Evolutionary conservation across 1,140 invertebrate genomes (phyloP).

Genomic region (Zeugodacus cucurbitae): DNA sequence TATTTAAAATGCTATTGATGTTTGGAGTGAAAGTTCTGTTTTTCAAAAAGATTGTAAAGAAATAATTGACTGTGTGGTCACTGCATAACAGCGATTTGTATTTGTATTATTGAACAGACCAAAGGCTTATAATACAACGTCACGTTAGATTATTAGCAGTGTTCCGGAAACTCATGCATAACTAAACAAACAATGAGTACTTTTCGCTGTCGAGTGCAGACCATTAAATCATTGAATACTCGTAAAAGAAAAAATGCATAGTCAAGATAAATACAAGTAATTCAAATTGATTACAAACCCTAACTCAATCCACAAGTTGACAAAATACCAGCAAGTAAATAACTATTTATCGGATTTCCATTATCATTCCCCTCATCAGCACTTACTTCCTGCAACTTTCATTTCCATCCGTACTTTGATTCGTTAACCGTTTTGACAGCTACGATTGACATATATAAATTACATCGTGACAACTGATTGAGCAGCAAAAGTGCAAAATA

Average conservation of each 20-base stretch:
- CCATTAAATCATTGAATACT: not conserved
- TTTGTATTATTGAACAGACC: too few relatives aligned
- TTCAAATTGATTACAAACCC: not conserved
- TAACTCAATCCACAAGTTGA: not conserved
- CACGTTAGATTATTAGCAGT: too few relatives aligned
- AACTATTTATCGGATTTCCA: not conserved
- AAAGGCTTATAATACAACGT: too few relatives aligned
- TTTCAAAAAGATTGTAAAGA: too few relatives aligned
- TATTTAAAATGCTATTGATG: too few relatives aligned
- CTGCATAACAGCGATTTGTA: too few relatives aligned
- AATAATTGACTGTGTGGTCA: too few relatives aligned
- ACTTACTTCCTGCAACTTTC: too few relatives aligned
- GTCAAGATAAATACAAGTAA: too few relatives aligned
- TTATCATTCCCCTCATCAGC: not conserved
- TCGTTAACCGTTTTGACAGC: conserved; percentile 10
- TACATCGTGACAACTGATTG: not conserved
- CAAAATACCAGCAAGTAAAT: not conserved
- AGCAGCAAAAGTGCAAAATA: not conserved
- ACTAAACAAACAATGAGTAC: too few relatives aligned
- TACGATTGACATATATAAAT: not conserved
- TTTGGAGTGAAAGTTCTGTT: too few relatives aligned
- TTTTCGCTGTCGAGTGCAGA: not conserved
- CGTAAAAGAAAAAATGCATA: not conserved
- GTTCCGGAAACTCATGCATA: too few relatives aligned
- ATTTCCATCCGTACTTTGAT: not conserved